Evolutionary conservation across 2,113 vertebrate species (phyloP).

Genomic region (Montifringilla adamsi): DNA sequence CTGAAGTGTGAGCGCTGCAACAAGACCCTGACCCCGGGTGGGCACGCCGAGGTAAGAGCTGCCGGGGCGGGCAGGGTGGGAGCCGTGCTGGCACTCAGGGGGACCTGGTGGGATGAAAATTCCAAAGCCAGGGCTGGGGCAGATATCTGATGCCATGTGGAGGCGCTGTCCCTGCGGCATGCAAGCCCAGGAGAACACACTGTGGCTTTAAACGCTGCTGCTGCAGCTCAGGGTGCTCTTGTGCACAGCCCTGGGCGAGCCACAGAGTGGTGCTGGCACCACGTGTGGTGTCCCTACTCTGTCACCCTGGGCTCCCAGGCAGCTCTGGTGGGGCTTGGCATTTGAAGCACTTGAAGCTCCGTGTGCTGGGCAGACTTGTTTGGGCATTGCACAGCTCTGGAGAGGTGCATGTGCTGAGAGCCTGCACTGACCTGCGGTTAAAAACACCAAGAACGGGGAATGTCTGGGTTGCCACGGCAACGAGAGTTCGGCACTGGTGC

Average conservation of each 20-base stretch:
- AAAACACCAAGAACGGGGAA: background rate
- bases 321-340: background rate
- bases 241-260: background rate
- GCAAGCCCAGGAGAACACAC: rapidly evolving
- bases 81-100: background rate
- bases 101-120: background rate
- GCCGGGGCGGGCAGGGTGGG: rapidly evolving
- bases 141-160: rapidly evolving
- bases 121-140: background rate
- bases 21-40: constrained; percentile 89
- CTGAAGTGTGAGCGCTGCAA: constrained; percentile 92
- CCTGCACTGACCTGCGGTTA: background rate
- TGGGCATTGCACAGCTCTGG: background rate
- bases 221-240: background rate
- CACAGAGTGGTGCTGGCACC: constrained; percentile 6
- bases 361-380: background rate
- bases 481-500: rapidly evolving
- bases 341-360: background rate
- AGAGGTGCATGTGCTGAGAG: rapidly evolving
- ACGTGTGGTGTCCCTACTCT: background rate
- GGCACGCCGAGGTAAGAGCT: constrained; percentile 86
- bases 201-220: background rate
- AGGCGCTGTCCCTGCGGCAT: background rate
- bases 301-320: background rate
- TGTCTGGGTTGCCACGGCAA: background rate